phyloP scores from a whole-genome alignment of 2,888 invertebrate species.

The Tachina lurida region DNA sequence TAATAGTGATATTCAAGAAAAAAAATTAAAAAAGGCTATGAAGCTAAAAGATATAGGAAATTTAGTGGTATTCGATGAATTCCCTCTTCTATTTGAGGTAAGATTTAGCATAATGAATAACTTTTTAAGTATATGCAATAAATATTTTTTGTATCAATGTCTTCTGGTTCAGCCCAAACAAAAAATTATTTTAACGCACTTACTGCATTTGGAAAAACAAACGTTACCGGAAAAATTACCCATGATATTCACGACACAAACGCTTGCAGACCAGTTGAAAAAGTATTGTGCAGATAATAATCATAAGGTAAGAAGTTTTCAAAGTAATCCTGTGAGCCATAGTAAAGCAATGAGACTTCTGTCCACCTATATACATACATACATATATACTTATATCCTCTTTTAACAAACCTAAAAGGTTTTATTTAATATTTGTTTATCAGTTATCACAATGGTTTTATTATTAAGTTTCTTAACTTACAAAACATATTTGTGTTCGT shows the following conservation, averaged over 20 bases:
- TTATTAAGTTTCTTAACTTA: too few species aligned
- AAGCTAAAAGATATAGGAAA: constrained; percentile 65
- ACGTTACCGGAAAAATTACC: constrained; percentile 57
- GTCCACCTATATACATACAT: too few species aligned
- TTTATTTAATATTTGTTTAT: too few species aligned
- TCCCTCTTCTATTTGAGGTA: constrained; percentile 63
- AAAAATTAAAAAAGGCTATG: constrained; percentile 39
- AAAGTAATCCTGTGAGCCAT: not conserved
- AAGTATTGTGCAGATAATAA: constrained; percentile 46
- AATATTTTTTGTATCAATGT: not conserved
- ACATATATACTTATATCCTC: too few species aligned
- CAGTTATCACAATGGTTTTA: too few species aligned
- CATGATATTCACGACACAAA: constrained; percentile 67
- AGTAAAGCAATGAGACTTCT: too few species aligned
- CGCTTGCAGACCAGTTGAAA: constrained; percentile 54
- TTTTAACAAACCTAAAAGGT: too few species aligned
- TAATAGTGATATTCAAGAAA: not conserved
- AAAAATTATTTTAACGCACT: constrained; percentile 68
- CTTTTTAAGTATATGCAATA: not conserved
- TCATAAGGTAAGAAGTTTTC: constrained; percentile 47
- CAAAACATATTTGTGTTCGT: too few species aligned
- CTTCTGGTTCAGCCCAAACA: constrained; percentile 60
- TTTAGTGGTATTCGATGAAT: constrained; percentile 68
- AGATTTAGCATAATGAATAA: constrained; percentile 6
- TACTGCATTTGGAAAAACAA: constrained; percentile 62